These are phyloP conservation scores for Enteromius thamalakanensis DNA, from an alignment of 2,797 vertebrate species.

Conservation along the genomic window DNA sequence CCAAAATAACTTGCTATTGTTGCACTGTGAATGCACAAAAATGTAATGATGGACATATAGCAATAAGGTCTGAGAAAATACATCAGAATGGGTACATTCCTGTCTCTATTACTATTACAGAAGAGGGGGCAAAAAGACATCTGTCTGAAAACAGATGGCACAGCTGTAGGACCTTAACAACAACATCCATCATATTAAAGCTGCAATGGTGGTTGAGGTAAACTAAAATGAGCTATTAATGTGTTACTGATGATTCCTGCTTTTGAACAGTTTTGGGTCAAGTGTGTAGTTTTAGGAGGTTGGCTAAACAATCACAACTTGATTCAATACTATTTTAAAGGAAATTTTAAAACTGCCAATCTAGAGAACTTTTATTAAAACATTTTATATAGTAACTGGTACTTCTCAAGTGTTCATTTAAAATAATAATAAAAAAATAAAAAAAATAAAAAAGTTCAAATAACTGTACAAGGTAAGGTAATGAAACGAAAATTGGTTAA, in stretches of 20 bases:
- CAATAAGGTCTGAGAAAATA: neutral
- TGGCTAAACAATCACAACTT: neutral
- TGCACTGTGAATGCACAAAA: neutral
- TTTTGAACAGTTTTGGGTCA: slow-evolving; percentile 2
- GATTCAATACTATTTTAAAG: neutral
- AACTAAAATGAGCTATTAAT: slow-evolving; percentile 1
- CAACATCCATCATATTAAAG: slow-evolving; percentile 26
- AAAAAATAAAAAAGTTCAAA: too few species aligned
- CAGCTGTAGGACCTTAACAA: neutral
- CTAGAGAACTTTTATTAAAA: neutral
- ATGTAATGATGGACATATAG: neutral
- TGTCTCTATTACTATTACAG: slow-evolving; percentile 14
- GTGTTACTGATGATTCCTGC: slow-evolving; percentile 2
- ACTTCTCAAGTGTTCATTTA: neutral
- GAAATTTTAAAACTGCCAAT: neutral
- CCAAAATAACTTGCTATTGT: slow-evolving; percentile 6
- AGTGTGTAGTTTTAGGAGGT: neutral
- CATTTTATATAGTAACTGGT: neutral
- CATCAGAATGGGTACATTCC: slow-evolving; percentile 1
- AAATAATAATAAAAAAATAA: neutral
- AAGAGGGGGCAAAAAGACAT: neutral
- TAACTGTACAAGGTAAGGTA: neutral
- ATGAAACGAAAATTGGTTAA: neutral
- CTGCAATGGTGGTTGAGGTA: neutral
- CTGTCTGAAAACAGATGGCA: slow-evolving; percentile 23